Percentiles rank a stretch among this genome's conserved stretches.
phyloP scores from a whole-genome alignment of 2,888 invertebrate genomes.

The Petrolisthes manimaculis region DNA sequence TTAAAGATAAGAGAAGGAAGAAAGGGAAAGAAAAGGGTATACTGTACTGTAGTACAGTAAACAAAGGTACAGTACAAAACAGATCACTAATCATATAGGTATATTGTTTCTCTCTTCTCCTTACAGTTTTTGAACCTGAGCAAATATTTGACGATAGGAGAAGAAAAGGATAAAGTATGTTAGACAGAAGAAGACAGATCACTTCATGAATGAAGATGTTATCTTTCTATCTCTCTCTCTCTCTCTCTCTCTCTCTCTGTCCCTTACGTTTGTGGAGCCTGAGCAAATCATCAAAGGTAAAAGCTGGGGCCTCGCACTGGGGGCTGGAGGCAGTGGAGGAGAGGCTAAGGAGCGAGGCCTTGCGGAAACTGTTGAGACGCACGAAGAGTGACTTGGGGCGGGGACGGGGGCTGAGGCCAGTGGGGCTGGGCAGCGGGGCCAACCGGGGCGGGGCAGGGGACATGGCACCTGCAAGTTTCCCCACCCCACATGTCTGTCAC shows the following conservation, averaged over 20 bases:
- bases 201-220: no score
- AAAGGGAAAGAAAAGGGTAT: no score
- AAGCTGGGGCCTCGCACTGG: conserved; percentile 60
- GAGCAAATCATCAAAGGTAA: conserved; percentile 62
- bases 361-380: conserved; percentile 65
- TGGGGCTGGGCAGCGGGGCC: conserved; percentile 64
- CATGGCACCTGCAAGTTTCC: conserved; percentile 60
- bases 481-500: conserved; percentile 23
- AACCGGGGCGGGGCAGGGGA: conserved; percentile 53
- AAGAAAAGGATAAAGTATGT: no score
- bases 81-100: no score
- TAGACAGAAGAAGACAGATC: no score
- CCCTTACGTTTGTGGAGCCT: conserved; percentile 61
- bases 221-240: not conserved
- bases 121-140: no score
- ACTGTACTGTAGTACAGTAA: no score
- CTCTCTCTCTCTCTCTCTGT: not conserved
- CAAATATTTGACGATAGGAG: no score
- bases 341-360: conserved; percentile 65
- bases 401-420: conserved; percentile 65
- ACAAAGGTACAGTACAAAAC: no score
- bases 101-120: no score
- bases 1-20: no score
- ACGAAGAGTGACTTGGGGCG: conserved; percentile 65
- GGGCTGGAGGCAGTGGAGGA: conserved; percentile 65